Percentiles rank a stretch among this genome's conserved stretches.
phyloP scores from a whole-genome alignment of 2,113 vertebrate genomes.

The Lichenostomus cassidix region DNA sequence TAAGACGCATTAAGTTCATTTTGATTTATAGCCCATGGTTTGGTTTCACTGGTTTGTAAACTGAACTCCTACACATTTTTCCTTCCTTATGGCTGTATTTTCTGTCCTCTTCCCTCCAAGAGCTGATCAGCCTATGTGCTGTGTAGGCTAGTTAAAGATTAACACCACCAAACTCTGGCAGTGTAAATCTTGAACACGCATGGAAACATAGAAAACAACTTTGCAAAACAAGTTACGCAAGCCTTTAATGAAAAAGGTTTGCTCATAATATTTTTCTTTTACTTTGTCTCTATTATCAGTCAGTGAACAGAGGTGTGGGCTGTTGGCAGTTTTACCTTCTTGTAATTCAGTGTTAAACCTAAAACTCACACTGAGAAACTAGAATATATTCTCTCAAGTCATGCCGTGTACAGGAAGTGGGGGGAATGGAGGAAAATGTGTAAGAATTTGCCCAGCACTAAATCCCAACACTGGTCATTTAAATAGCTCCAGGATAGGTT shows the following conservation, averaged over 20 bases:
- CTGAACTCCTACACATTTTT: slow-evolving; percentile 47
- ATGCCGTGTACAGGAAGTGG: background rate
- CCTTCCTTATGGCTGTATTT: slow-evolving; percentile 48
- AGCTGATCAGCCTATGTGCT: slow-evolving; percentile 24
- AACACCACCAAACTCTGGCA: slow-evolving; percentile 3
- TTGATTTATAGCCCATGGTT: slow-evolving; percentile 43
- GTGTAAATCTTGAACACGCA: background rate
- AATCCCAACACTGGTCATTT: background rate
- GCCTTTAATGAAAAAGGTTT: background rate
- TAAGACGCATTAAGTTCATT: slow-evolving; percentile 10
- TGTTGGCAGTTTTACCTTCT: background rate
- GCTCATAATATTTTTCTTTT: background rate
- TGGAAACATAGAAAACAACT: background rate
- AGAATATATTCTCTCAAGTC: background rate
- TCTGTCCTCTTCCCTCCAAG: background rate
- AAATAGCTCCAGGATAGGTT: background rate
- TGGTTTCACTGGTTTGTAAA: slow-evolving; percentile 55
- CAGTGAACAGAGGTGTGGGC: background rate
- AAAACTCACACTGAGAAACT: background rate
- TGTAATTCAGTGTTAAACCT: background rate
- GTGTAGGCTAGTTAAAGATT: slow-evolving; percentile 43
- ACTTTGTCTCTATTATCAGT: background rate
- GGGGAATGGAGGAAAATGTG: background rate
- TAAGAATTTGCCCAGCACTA: background rate
- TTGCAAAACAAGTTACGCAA: background rate